Conservation (phyloP, 2,113 vertebrate genomes). For the Capricornis sumatraensis region DNA sequence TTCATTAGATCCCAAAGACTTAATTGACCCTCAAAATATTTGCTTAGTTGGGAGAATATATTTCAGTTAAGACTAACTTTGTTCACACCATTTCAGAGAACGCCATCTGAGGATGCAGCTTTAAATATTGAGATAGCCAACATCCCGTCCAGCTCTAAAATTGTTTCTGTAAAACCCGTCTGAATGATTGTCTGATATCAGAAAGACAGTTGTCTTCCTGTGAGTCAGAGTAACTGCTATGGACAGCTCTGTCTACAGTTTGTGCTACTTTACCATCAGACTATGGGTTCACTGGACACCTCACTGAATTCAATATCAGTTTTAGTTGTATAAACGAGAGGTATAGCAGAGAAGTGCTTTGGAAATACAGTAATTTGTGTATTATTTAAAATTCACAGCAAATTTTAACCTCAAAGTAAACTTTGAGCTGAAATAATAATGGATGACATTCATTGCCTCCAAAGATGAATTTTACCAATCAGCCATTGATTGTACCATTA, state of each 20-base stretch:
- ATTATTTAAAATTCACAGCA: background rate
- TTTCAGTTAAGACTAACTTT: background rate
- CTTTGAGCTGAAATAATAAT: background rate
- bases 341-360: background rate
- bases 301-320: background rate
- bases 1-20: background rate
- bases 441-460: background rate
- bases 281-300: background rate
- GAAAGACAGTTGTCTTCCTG: background rate
- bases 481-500: background rate
- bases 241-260: background rate
- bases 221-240: background rate
- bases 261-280: background rate
- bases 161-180: background rate
- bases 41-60: background rate
- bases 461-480: constrained; percentile 15
- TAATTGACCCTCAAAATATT: background rate
- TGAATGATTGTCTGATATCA: background rate
- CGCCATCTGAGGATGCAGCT: background rate
- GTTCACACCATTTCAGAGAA: background rate
- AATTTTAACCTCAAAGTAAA: background rate
- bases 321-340: background rate
- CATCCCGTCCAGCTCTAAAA: background rate
- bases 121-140: background rate
- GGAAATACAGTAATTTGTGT: background rate